Evolutionary conservation across 2,797 vertebrate species (phyloP).

Genomic region (Merluccius polli): DNA sequence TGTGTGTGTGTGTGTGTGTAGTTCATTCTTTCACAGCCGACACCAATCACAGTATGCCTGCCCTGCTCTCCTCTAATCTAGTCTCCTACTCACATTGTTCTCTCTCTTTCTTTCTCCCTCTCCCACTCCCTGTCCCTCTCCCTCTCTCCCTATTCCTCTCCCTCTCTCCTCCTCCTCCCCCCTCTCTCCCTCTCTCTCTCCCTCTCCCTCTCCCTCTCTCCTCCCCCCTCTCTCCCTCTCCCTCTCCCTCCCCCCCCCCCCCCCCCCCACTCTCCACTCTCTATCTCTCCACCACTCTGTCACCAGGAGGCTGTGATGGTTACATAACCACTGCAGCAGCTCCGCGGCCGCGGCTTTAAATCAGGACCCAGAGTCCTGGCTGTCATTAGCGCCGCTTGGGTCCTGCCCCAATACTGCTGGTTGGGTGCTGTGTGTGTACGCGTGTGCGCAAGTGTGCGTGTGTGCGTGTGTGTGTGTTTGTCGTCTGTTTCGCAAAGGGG

Average conservation of each 20-base stretch:
- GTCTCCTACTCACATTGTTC: conserved; percentile 20
- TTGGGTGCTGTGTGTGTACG: background rate
- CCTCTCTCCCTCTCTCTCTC: conserved; percentile 32
- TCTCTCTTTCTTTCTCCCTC: conserved; percentile 29
- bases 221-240: conserved; percentile 33
- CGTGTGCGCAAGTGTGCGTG: background rate
- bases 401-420: background rate
- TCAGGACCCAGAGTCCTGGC: background rate
- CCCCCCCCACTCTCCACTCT: conserved; percentile 22
- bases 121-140: conserved; percentile 24
- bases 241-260: conserved; percentile 55
- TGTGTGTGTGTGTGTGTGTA: background rate
- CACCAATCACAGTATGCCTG: conserved; percentile 46
- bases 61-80: conserved; percentile 26
- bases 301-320: conserved; percentile 57
- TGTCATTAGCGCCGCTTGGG: no score
- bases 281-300: conserved; percentile 51
- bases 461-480: background rate
- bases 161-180: conserved; percentile 54
- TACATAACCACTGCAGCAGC: conserved; percentile 71
- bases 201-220: conserved; percentile 19
- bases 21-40: conserved; percentile 44
- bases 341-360: conserved; percentile 41
- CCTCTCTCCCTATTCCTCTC: conserved; percentile 43
- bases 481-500: background rate